A percentile compares a stretch with the other conserved stretches of the same genome.
These are phyloP conservation scores for Pongo abelii DNA, from an alignment of 2,113 vertebrate genomes.

Conservation along the genomic window DNA sequence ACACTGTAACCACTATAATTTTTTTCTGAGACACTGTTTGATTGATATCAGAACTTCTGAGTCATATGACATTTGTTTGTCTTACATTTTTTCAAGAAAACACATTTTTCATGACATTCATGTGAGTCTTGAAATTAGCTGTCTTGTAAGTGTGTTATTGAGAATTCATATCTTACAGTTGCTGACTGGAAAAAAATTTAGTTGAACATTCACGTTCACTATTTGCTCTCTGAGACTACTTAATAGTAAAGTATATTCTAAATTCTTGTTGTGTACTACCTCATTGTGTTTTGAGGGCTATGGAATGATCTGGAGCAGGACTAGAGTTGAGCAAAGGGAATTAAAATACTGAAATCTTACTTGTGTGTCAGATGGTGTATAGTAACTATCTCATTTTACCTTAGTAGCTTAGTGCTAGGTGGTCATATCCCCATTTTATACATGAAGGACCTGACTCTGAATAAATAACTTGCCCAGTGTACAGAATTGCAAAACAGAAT, in stretches of 20 bases:
- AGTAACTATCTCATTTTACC: neutral
- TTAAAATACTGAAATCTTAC: neutral
- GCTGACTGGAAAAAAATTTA: neutral
- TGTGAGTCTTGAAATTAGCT: neutral
- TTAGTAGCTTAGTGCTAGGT: neutral
- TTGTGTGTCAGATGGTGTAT: neutral
- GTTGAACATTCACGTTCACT: neutral
- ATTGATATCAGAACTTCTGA: constrained; percentile 11
- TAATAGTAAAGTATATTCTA: neutral
- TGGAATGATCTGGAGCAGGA: neutral
- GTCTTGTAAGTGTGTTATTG: neutral
- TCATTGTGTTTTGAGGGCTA: neutral
- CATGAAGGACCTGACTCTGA: neutral
- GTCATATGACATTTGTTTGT: neutral
- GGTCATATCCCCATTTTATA: neutral
- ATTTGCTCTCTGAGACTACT: neutral
- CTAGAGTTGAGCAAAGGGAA: neutral
- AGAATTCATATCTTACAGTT: constrained; percentile 11
- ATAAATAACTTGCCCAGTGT: neutral
- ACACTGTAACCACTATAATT: neutral
- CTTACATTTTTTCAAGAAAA: constrained; percentile 25
- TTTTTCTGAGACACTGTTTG: neutral
- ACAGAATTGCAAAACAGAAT: neutral
- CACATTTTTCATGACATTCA: neutral
- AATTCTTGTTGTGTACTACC: neutral